Percentiles rank a stretch among this genome's conserved stretches.
Conservation (phyloP, 2,113 vertebrate species). For the Halichoeres trimaculatus region DNA sequence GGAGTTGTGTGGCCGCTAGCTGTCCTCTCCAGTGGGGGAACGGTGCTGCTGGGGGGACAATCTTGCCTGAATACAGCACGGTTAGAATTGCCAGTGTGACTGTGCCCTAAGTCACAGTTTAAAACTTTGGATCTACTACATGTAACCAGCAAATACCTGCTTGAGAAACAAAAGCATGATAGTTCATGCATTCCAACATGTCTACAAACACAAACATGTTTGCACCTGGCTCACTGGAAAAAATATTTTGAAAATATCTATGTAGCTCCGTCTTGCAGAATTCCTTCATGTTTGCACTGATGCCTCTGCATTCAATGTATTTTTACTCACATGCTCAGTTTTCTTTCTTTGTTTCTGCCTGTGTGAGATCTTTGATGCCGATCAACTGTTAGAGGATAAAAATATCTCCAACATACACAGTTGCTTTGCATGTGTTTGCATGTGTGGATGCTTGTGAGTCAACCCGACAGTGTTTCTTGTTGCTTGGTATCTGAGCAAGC, state of each 20-base stretch:
- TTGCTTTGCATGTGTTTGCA: background rate
- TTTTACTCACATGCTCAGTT: background rate
- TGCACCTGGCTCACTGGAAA: too few species aligned
- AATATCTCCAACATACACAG: background rate
- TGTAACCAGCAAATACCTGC: too few species aligned
- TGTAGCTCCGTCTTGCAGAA: background rate
- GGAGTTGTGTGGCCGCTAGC: too few species aligned
- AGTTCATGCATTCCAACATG: too few species aligned
- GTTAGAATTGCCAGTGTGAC: too few species aligned
- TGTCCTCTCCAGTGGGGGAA: too few species aligned
- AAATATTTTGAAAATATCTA: background rate
- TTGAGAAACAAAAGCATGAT: too few species aligned
- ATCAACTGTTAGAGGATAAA: constrained; percentile 3
- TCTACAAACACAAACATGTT: too few species aligned
- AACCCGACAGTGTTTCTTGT: constrained; percentile 33
- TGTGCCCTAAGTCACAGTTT: too few species aligned
- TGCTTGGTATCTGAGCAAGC: constrained; percentile 24
- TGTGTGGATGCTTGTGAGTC: constrained; percentile 8
- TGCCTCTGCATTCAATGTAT: background rate
- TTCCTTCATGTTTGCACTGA: background rate
- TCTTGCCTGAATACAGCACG: too few species aligned
- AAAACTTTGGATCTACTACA: too few species aligned
- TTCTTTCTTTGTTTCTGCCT: background rate
- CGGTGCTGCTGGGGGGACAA: too few species aligned
- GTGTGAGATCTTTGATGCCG: background rate